Conservation (phyloP, 2,888 invertebrate species). For the Bellardia pandia region DNA sequence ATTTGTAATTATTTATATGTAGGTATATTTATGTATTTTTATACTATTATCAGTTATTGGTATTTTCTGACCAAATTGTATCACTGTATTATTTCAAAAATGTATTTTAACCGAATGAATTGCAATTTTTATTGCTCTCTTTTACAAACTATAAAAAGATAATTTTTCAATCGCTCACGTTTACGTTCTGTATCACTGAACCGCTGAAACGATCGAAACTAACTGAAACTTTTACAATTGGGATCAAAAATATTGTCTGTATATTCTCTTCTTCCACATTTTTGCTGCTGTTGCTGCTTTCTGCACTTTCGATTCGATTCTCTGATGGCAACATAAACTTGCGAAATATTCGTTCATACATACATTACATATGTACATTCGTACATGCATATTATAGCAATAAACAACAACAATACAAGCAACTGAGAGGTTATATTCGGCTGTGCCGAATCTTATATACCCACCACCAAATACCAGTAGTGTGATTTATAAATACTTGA, state of each 20-base stretch:
- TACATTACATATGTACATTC: background rate
- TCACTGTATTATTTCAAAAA: background rate
- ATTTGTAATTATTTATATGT: background rate
- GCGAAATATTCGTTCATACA: background rate
- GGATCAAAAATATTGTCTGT: slow-evolving; percentile 35
- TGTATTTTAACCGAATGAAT: background rate
- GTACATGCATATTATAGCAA: background rate
- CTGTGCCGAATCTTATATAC: too few species aligned
- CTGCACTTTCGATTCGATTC: slow-evolving; percentile 14
- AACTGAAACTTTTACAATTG: slow-evolving; percentile 56
- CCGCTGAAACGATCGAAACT: slow-evolving; percentile 62
- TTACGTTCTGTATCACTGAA: slow-evolving; percentile 51
- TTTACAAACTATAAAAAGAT: slow-evolving; percentile 8
- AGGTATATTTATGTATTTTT: too few species aligned
- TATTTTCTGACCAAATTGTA: background rate
- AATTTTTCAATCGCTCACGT: slow-evolving; percentile 39
- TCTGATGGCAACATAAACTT: slow-evolving; percentile 50
- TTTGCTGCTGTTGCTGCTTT: slow-evolving; percentile 34
- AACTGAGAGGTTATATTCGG: too few species aligned
- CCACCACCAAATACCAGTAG: too few species aligned
- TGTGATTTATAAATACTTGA: too few species aligned
- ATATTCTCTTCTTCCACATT: slow-evolving; percentile 43
- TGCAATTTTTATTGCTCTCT: slow-evolving; percentile 21
- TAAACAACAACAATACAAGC: slow-evolving; percentile 10
- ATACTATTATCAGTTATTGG: too few species aligned